Base-by-base conservation (phyloP, 2,888 invertebrate species). In the Apamea monoglypha region DNA sequence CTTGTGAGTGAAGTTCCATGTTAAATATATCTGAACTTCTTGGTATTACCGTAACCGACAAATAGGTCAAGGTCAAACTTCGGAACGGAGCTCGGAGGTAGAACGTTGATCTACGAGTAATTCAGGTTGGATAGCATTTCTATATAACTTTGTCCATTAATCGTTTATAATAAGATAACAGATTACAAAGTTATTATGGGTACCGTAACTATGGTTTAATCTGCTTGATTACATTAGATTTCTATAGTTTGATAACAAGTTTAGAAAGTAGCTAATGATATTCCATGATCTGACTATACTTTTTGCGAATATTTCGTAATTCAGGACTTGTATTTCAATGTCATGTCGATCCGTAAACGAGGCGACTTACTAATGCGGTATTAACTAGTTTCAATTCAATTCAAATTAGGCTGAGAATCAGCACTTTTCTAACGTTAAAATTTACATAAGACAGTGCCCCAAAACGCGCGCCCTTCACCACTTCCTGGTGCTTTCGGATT, bases 131-230 rank as follows among this genome's bases (percentile, higher is more conserved):
- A 74, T 78, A 81, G 68, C 82, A 84, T 85, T 87, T 87, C 78
- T 81, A 86, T 87, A 85, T 71, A 84, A 85, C 82, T 90, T 86
- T 68, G 74, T 74, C 73, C 83, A 88, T 87, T 90, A 88, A 73
- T 86, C 75, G 80, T 40, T 73, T 61, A 74, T 78, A 78, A 78
- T 74, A 82, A 76, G 73, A 67, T 79, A 85, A 71, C n/a, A 59
- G 81, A 78, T 81, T 70, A 85, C 63, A 70, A 78, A 66, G 56
- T 78, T 75, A n/a, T 63, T 53, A 74, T 68, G 56, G 29, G 56
- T 63, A 32, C 16, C 56, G 21, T 47, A 53, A 21, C 59, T 59
- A 50, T 21, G 6, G 71, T 68, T 59, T 71, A 67, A 71, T 81
- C 14, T 74, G 25, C 29, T 59, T 64, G 21, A 68, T 74, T 59